phyloP scores from a whole-genome alignment of 2,113 vertebrate species.

The Ciconia boyciana region DNA sequence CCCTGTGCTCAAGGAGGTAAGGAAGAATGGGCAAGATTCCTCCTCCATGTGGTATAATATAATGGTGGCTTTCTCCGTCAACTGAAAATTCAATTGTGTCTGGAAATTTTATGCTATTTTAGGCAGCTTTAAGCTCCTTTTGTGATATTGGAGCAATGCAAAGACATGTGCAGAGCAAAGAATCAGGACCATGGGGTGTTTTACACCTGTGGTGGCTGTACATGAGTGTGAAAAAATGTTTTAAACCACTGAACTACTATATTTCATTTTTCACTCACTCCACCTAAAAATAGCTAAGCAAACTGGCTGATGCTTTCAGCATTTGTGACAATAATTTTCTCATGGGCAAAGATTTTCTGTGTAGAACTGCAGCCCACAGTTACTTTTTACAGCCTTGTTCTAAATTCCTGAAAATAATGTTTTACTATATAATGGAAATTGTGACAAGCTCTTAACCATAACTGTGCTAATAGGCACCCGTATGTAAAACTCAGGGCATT shows the following conservation, averaged over 20 bases:
- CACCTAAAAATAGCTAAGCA: constrained; percentile 33
- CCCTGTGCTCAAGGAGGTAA: not conserved
- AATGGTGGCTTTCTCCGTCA: not conserved
- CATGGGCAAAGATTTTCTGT: not conserved
- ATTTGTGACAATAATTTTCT: constrained; percentile 56
- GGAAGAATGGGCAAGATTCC: not conserved
- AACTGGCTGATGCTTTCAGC: constrained; percentile 15
- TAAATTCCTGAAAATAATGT: constrained; percentile 30
- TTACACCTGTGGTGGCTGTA: not conserved
- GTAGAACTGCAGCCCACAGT: constrained; percentile 32
- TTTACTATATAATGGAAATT: constrained; percentile 39
- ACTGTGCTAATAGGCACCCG: not conserved
- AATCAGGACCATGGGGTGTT: not conserved
- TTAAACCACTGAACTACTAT: not conserved
- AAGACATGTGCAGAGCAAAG: not conserved
- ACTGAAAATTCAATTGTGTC: not conserved
- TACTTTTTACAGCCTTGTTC: constrained; percentile 29
- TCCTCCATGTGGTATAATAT: not conserved
- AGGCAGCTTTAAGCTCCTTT: not conserved
- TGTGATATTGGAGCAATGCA: not conserved
- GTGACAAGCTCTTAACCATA: not conserved
- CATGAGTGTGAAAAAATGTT: not conserved
- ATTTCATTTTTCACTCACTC: constrained; percentile 6
- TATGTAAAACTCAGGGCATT: not conserved
- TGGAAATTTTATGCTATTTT: not conserved